These are phyloP conservation scores for Carterocephalus palaemon DNA, from an alignment of 2,888 invertebrate species.

Conservation along the genomic window DNA sequence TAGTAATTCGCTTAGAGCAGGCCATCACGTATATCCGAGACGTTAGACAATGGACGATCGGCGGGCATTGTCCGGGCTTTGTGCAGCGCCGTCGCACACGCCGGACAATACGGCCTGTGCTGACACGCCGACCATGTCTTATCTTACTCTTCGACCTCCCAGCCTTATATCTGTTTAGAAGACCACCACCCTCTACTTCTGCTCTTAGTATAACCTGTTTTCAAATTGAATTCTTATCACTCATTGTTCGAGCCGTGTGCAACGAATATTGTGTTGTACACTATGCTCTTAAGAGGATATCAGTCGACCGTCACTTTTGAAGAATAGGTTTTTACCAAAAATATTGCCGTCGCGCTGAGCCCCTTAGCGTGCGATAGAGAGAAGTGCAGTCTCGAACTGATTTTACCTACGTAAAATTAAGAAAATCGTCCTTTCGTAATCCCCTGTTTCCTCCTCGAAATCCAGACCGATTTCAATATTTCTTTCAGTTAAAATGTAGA, in stretches of 20 bases:
- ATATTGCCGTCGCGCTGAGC: no score
- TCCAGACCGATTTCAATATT: no score
- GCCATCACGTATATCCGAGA: constrained; percentile 53
- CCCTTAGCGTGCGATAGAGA: no score
- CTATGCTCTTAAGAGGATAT: no score
- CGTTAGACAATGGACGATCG: constrained; percentile 59
- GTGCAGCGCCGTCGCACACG: constrained; percentile 54
- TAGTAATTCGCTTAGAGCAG: constrained; percentile 55
- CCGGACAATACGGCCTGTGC: constrained; percentile 43
- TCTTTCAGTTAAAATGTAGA: no score
- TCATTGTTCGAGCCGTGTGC: not conserved
- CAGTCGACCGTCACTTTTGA: no score
- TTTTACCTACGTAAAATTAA: no score
- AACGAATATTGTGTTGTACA: not conserved
- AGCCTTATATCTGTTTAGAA: constrained; percentile 7
- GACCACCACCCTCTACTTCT: not conserved
- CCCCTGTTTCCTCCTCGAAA: no score
- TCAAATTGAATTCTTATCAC: not conserved
- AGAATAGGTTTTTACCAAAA: no score
- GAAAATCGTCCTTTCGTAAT: no score
- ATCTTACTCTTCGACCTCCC: constrained; percentile 33
- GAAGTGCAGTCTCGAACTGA: no score
- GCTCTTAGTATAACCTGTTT: not conserved
- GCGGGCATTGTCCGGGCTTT: constrained; percentile 65
- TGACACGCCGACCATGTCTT: constrained; percentile 34